A percentile compares a stretch with the other conserved stretches of the same genome.
Conservation (phyloP, 2,113 vertebrate genomes). For the Entomyzon cyanotis region DNA sequence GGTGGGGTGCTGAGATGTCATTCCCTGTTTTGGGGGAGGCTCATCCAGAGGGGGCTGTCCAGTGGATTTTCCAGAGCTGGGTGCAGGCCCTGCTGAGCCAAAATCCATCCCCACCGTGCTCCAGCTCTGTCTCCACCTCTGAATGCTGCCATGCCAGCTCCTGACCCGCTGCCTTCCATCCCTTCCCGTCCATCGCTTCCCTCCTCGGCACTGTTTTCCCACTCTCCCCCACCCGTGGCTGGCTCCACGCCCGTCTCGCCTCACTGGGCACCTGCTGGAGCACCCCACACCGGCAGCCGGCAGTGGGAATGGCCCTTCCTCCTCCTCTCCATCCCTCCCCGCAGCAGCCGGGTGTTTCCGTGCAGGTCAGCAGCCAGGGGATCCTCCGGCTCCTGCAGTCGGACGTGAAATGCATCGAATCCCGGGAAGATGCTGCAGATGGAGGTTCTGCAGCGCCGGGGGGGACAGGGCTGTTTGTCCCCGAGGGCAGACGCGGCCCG, state of each 20-base stretch:
- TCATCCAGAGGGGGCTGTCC: not conserved
- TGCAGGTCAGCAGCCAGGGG: constrained; percentile 37
- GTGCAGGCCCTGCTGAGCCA: not conserved
- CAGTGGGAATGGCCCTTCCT: not conserved
- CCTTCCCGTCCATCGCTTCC: not conserved
- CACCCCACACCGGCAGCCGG: rapidly evolving
- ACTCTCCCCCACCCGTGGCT: not conserved
- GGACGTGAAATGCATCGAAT: constrained; percentile 62
- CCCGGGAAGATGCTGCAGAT: constrained; percentile 8
- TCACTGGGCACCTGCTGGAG: not conserved
- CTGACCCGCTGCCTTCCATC: not conserved
- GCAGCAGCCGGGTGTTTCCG: not conserved
- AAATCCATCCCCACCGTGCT: rapidly evolving
- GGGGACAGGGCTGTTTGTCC: not conserved
- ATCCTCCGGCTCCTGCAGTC: constrained; percentile 56
- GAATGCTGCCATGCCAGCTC: not conserved
- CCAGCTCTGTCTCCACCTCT: rapidly evolving
- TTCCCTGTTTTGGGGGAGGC: not conserved
- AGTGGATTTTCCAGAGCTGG: not conserved
- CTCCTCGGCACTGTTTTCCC: not conserved
- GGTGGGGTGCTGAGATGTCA: not conserved
- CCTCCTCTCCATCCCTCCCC: not conserved
- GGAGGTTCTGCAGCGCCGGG: not conserved
- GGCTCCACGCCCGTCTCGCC: not conserved
- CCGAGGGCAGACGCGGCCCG: not conserved